These are phyloP conservation scores for Acrocera orbiculus DNA, from an alignment of 2,888 invertebrate species.

Conservation along the genomic window DNA sequence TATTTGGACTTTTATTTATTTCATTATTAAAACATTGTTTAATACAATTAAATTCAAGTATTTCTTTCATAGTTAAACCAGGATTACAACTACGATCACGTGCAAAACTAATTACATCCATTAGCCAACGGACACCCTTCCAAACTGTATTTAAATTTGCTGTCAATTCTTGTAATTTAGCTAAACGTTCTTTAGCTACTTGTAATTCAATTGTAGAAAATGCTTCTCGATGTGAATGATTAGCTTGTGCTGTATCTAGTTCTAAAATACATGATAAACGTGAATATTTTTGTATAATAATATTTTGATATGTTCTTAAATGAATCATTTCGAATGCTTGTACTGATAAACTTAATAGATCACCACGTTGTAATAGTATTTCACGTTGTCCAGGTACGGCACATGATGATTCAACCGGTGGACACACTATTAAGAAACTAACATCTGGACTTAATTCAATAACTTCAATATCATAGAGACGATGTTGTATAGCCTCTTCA, in stretches of 20 bases:
- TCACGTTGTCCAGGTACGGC: constrained; percentile 77
- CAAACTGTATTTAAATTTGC: constrained; percentile 72
- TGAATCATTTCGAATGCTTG: constrained; percentile 93
- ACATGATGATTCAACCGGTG: constrained; percentile 83
- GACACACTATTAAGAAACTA: constrained; percentile 80
- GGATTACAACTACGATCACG: constrained; percentile 48
- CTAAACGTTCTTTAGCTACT: constrained; percentile 67
- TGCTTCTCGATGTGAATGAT: constrained; percentile 85
- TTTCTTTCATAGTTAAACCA: constrained; percentile 26
- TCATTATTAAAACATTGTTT: constrained; percentile 16
- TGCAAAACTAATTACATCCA: constrained; percentile 88
- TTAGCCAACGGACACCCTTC: constrained; percentile 90
- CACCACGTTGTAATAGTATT: constrained; percentile 64
- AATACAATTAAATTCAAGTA: constrained; percentile 22
- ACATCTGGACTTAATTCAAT: constrained; percentile 83
- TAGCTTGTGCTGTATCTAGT: constrained; percentile 76
- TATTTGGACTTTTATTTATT: constrained; percentile 9
- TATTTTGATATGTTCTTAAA: constrained; percentile 80
- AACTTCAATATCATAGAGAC: constrained; percentile 85
- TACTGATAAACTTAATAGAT: constrained; percentile 76
- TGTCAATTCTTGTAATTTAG: constrained; percentile 69
- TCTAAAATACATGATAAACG: constrained; percentile 86
- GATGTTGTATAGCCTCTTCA: constrained; percentile 52
- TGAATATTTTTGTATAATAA: constrained; percentile 79
- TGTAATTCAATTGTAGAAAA: constrained; percentile 79